Base-by-base conservation (phyloP, 2,888 invertebrate species). In the Stictocephala bisonia region DNA sequence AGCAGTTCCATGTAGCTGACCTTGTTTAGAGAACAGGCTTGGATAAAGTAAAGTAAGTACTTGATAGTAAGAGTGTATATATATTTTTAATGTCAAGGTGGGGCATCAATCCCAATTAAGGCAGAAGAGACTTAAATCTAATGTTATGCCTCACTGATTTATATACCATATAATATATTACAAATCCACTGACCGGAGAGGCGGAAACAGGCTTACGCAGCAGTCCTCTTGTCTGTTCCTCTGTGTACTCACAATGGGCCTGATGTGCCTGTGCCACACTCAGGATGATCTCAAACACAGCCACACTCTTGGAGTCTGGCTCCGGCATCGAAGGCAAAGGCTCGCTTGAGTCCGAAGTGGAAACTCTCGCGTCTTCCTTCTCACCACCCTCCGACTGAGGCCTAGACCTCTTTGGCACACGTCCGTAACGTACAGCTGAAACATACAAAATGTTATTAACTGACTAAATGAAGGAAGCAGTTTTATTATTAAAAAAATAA, bases 371-470 rank as follows among this genome's bases (percentile, higher is more conserved):
- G 50, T 69, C 53, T 85, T 85, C 75, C 84, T 85, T 31, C 85
- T 84, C 73, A 85, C 85, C 90, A 73, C 88, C 88, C 35, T 86
- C 85, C 82, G 89, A 91, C 78, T 91, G 88, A 84, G 96, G 96
- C 80, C 96, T 89, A 74, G 95, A 91, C 80, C 96, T 88, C 85
- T 97, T 98, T 77, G 98, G 97, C 80, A 97, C 97, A 78, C 97
- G 90, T 79, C 98, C 97, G 88, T 98, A 98, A 83, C 97, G 89
- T 78, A 97, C 97, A 83, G 97, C 96, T 96, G 87, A 40, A 64
- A 75, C 35, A 51, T 18, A 18, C 11, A 15, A n/a, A n/a, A 24
- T 29, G 50, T 58, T 71, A n/a, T 3, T 24, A n/a, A n/a, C n/a
- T 44, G 18, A 44, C 44, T 26, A 3, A 15, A 24, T 58, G n/a